Evolutionary conservation across 1,140 invertebrate species (phyloP), one percentile per base, ranked within the genome.

Genomic region (Oryctes rhinoceros): DNA sequence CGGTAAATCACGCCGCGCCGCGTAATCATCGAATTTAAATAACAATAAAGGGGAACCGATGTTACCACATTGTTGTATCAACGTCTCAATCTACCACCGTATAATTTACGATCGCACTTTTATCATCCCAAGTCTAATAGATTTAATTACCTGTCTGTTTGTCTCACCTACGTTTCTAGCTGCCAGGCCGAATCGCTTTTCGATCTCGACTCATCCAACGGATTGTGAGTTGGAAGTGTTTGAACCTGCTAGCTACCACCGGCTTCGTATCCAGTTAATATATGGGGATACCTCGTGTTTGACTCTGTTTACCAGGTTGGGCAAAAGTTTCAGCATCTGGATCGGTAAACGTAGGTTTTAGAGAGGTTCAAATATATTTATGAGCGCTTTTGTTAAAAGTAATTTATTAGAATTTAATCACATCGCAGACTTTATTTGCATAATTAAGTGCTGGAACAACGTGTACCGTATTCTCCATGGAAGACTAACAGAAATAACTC

Each of bases 21-120:
- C 53, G 53, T 18, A 59, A 59, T 59, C 53, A 59, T 59, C 53
- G 53, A 59, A 59, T 59, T 59, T 59, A 59, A 59, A 59, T 59
- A 59, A 59, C 53, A 59, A 59, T 59, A 59, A 59, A 59, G 53
- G 53, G 53, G 15, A 59, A 59, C 53, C 53, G 13, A 59, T 59
- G 53, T 59, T 59, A 59, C 53, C 53, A 59, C 53, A 59, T 59
- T 59, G 53, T 59, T 59, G 53, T 59, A 59, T 59, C 53, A 59
- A 59, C 53, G 53, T 59, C 53, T 59, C 53, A 59, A 59, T 59
- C 13, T 59, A 59, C 15, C 53, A 59, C 53, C 53, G 53, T 59
- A 59, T 59, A 59, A 59, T 59, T 59, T 59, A 59, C 53, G 53
- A 59, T 59, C 53, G 53, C 18, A 15, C 53, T 59, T 59, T 59